Conservation (phyloP, 2,797 vertebrate species). For the Epinephelus malabaricus region DNA sequence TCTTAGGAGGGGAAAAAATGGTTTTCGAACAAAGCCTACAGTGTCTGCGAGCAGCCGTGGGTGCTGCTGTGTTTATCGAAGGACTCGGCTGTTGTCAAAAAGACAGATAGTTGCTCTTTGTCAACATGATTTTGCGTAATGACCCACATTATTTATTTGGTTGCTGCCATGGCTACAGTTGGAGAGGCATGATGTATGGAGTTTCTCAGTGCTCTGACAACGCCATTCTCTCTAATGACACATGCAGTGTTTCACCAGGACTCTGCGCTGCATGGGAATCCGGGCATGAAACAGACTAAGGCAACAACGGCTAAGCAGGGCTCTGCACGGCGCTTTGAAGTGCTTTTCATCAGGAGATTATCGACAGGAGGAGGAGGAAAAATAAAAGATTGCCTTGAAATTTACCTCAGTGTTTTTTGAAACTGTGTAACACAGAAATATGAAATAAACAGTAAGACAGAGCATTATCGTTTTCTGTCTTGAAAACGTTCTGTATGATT, state of each 20-base stretch:
- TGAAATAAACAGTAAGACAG: conserved; percentile 38
- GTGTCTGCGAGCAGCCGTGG: conserved; percentile 45
- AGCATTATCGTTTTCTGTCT: conserved; percentile 11
- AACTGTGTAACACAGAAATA: conserved; percentile 25
- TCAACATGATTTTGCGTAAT: conserved; percentile 65
- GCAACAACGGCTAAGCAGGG: conserved; percentile 61
- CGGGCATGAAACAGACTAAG: conserved; percentile 62
- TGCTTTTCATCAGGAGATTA: conserved; percentile 74
- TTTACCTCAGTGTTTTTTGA: conserved; percentile 39
- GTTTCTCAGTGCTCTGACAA: conserved; percentile 45
- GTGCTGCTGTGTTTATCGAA: conserved; percentile 69
- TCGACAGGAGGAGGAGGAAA: conserved; percentile 35
- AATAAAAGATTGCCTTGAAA: conserved; percentile 43
- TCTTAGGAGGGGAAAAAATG: conserved; percentile 36
- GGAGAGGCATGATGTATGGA: conserved; percentile 53
- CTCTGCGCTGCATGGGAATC: conserved; percentile 49
- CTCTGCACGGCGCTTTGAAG: conserved; percentile 71
- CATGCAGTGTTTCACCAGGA: conserved; percentile 49
- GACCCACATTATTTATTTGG: conserved; percentile 78
- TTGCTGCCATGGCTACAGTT: conserved; percentile 76
- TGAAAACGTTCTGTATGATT: background rate
- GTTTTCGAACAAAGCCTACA: conserved; percentile 66
- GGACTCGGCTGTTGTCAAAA: conserved; percentile 75
- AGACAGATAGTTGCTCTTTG: conserved; percentile 73
- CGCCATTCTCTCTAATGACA: conserved; percentile 62